A percentile compares a stretch with the other conserved stretches of the same genome.
Evolutionary conservation across 2,113 vertebrate genomes (phyloP).

Genomic region (Zapornia atra): DNA sequence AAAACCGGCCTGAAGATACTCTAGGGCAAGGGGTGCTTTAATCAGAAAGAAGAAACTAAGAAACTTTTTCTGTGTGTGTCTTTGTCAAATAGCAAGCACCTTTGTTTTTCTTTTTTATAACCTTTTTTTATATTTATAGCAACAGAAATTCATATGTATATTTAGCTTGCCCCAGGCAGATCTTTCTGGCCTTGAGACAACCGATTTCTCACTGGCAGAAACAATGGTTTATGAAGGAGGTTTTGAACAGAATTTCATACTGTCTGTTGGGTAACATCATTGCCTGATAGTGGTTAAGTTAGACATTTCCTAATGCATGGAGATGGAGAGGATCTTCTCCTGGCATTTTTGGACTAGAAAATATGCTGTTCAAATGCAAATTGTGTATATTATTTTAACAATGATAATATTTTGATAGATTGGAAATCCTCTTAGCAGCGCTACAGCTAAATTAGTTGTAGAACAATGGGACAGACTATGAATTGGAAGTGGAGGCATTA

Average conservation of each 20-base stretch:
- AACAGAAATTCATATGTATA: background rate
- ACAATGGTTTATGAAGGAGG: background rate
- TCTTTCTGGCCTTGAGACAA: background rate
- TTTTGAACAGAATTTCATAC: background rate
- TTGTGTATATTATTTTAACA: background rate
- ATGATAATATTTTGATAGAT: background rate
- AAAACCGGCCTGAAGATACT: background rate
- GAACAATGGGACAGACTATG: background rate
- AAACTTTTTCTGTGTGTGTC: background rate
- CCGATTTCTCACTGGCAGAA: background rate
- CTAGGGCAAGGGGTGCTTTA: background rate
- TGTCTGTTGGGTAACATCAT: background rate
- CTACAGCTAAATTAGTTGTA: background rate
- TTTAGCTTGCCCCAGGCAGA: background rate
- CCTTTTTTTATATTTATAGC: background rate
- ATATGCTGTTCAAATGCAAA: slow-evolving; percentile 18
- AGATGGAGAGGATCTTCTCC: background rate
- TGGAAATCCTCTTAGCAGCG: background rate
- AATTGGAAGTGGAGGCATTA: background rate
- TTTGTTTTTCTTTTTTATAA: background rate
- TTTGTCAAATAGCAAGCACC: background rate
- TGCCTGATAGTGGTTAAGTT: background rate
- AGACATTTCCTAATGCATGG: background rate
- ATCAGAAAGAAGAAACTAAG: background rate
- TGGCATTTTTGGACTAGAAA: background rate